These are phyloP conservation scores for Gryon sp. DNA, from an alignment of 1,140 invertebrate genomes.

Conservation along the genomic window DNA sequence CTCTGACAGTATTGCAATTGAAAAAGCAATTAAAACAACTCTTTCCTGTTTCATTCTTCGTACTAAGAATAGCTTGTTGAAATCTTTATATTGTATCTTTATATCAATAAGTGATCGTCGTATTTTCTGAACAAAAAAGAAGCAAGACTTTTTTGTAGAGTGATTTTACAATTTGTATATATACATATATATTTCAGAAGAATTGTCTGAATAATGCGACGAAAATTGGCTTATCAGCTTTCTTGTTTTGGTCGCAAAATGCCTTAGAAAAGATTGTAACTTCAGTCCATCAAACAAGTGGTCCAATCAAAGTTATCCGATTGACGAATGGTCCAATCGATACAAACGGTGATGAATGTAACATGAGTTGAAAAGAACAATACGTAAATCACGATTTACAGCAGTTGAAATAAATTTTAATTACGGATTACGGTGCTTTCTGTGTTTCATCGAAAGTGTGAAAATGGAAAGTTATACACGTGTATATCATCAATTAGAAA, in stretches of 20 bases:
- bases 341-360: slow-evolving; percentile 60
- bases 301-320: slow-evolving; percentile 53
- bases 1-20: slow-evolving; percentile 4
- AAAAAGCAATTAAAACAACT: background rate
- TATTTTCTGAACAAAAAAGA: background rate
- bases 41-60: slow-evolving; percentile 11
- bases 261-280: background rate
- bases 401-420: slow-evolving; percentile 55
- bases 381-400: slow-evolving; percentile 56
- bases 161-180: background rate
- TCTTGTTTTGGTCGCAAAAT: slow-evolving; percentile 31
- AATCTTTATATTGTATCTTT: background rate
- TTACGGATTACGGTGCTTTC: slow-evolving; percentile 50
- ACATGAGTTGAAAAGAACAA: slow-evolving; percentile 55
- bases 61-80: background rate
- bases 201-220: slow-evolving; percentile 3
- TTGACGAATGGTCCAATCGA: slow-evolving; percentile 51
- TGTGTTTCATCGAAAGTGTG: slow-evolving; percentile 36
- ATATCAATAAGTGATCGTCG: background rate
- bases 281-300: slow-evolving; percentile 47
- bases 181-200: background rate
- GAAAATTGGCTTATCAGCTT: slow-evolving; percentile 31
- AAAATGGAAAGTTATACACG: slow-evolving; percentile 59
- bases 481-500: slow-evolving; percentile 61
- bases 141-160: background rate